phyloP scores from a whole-genome alignment of 1,140 invertebrate genomes.

The Sarcophaga bullata region DNA sequence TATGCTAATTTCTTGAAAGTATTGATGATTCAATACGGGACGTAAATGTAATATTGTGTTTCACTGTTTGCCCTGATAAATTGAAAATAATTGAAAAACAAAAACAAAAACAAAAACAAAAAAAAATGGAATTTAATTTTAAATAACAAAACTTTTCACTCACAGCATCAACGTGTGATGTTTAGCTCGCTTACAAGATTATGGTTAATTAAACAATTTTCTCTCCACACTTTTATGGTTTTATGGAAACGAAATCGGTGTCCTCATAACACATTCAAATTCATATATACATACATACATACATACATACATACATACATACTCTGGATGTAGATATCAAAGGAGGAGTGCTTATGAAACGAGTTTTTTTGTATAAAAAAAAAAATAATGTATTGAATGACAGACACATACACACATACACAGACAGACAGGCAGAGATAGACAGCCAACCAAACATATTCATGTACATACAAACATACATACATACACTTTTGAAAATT shows the following conservation, averaged over 20 bases:
- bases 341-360: neutral
- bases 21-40: too few species aligned
- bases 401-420: neutral
- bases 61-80: too few species aligned
- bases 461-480: neutral
- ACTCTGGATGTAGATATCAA: neutral
- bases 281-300: too few species aligned
- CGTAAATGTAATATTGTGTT: too few species aligned
- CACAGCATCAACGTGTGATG: too few species aligned
- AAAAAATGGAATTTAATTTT: too few species aligned
- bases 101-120: too few species aligned
- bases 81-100: too few species aligned
- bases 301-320: too few species aligned
- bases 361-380: neutral
- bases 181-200: neutral
- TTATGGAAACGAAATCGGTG: neutral
- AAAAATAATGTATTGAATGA: neutral
- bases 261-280: neutral
- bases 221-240: neutral
- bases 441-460: too few species aligned
- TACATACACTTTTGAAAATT: neutral
- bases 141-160: too few species aligned
- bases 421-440: neutral
- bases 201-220: constrained; percentile 7
- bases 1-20: too few species aligned